Percentiles rank a stretch among this genome's conserved stretches.
Evolutionary conservation across 2,888 invertebrate genomes (phyloP).

Genomic region (Drosophila cracens): DNA sequence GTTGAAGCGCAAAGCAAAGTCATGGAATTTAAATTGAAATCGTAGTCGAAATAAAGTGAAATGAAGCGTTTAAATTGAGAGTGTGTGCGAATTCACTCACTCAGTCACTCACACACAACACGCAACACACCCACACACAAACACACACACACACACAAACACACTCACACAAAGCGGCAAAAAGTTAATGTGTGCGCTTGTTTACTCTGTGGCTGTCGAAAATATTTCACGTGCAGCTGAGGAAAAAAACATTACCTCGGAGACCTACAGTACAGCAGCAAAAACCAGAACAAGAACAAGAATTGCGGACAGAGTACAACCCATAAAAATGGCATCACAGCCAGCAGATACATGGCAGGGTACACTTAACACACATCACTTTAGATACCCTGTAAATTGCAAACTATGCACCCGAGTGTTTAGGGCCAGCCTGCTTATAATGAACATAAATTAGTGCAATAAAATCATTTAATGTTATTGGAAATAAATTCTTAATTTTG

Average conservation of each 20-base stretch:
- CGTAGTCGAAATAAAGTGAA: slow-evolving; percentile 80
- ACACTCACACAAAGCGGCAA: slow-evolving; percentile 37
- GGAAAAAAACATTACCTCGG: slow-evolving; percentile 68
- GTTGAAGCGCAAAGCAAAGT: slow-evolving; percentile 54
- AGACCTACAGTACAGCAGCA: slow-evolving; percentile 35
- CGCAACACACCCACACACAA: slow-evolving; percentile 5
- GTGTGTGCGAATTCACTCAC: slow-evolving; percentile 39
- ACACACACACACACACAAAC: slow-evolving; percentile 7
- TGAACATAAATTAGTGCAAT: not conserved
- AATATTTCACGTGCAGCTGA: slow-evolving; percentile 76
- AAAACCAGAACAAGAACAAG: slow-evolving; percentile 25
- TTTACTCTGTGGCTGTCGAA: slow-evolving; percentile 77
- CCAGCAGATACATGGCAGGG: slow-evolving; percentile 15
- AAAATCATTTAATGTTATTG: not conserved
- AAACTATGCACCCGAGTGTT: not conserved
- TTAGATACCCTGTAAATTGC: slow-evolving; percentile 18
- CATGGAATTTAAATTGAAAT: slow-evolving; percentile 80
- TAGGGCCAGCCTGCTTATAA: not conserved
- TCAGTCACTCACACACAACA: slow-evolving; percentile 2
- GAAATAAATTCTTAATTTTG: not conserved
- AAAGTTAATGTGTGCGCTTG: slow-evolving; percentile 77
- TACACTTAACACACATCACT: not conserved
- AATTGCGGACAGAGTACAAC: slow-evolving; percentile 25
- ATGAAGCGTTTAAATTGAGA: slow-evolving; percentile 76
- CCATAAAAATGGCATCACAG: slow-evolving; percentile 29